phyloP scores from a whole-genome alignment of 2,113 vertebrate species.

The Nerophis lumbriciformis region DNA sequence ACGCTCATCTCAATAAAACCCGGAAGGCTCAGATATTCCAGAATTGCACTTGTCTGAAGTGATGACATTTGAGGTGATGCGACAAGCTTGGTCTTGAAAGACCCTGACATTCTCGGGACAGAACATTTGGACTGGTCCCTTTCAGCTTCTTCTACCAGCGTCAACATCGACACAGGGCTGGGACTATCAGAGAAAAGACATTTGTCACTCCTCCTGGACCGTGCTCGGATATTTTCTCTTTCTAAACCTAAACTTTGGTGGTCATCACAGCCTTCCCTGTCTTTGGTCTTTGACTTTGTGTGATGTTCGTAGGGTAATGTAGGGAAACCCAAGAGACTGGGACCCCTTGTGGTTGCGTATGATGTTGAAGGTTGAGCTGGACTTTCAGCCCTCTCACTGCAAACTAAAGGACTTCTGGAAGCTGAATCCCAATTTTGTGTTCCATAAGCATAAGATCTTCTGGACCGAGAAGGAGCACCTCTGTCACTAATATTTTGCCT shows the following conservation, averaged over 20 bases:
- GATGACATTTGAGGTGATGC: conserved; percentile 56
- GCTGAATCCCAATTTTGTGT: conserved; percentile 33
- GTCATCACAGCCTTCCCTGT: conserved; percentile 12
- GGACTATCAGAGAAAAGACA: conserved; percentile 64
- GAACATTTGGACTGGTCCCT: conserved; percentile 68
- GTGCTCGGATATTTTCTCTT: conserved; percentile 62
- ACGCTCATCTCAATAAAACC: conserved; percentile 80
- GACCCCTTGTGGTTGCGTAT: conserved; percentile 19
- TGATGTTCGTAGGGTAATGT: conserved; percentile 56
- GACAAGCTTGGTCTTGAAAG: conserved; percentile 53
- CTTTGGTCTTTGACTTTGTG: conserved; percentile 42
- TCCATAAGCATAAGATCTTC: conserved; percentile 36
- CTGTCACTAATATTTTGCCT: conserved; percentile 20
- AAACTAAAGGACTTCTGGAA: conserved; percentile 17
- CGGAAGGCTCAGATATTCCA: conserved; percentile 76
- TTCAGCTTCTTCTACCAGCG: conserved; percentile 67
- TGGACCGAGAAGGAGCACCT: conserved; percentile 19
- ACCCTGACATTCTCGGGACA: conserved; percentile 58
- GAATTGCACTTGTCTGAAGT: conserved; percentile 73
- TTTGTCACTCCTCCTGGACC: conserved; percentile 71
- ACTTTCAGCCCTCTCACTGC: conserved; percentile 24
- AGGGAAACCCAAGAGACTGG: conserved; percentile 51
- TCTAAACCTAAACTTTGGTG: conserved; percentile 49
- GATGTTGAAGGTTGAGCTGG: conserved; percentile 25
- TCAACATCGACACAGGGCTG: conserved; percentile 60